Conservation (phyloP, 2,113 vertebrate genomes). For the Gymnobelideus leadbeateri region DNA sequence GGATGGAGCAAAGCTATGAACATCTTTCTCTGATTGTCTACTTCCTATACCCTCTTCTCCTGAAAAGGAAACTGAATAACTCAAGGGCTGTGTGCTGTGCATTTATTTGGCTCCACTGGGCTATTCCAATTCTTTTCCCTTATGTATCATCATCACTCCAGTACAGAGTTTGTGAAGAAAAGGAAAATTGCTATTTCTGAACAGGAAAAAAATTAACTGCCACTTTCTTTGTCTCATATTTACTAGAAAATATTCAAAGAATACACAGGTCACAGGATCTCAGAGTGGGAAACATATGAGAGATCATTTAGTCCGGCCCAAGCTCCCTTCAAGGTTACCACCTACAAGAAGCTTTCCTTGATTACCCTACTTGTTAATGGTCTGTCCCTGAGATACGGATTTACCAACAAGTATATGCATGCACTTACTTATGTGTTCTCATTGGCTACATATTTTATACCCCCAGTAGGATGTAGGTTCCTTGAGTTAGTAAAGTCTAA, state of each 20-base stretch:
- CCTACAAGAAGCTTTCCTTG: no score
- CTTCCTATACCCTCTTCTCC: background rate
- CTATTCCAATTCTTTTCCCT: slow-evolving; percentile 1
- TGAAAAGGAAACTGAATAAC: background rate
- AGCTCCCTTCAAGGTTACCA: no score
- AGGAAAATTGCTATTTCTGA: background rate
- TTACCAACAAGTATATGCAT: no score
- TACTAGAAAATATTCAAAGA: slow-evolving; percentile 32
- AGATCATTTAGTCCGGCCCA: no score
- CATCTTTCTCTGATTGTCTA: background rate
- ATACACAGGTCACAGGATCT: background rate
- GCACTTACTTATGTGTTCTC: no score
- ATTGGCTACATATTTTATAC: no score
- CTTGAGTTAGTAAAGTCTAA: no score
- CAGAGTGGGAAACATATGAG: background rate
- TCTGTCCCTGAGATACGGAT: no score
- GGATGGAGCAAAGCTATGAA: background rate
- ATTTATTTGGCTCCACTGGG: background rate
- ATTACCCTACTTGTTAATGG: no score
- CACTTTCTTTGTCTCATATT: background rate
- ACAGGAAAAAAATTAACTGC: background rate
- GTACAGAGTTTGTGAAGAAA: background rate
- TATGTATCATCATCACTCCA: background rate
- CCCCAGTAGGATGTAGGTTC: no score
- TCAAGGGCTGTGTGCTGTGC: background rate